Evolutionary conservation across 2,113 vertebrate species (phyloP), one percentile per base, ranked within the genome.

Genomic region (Ophthalmolycus amberensis): DNA sequence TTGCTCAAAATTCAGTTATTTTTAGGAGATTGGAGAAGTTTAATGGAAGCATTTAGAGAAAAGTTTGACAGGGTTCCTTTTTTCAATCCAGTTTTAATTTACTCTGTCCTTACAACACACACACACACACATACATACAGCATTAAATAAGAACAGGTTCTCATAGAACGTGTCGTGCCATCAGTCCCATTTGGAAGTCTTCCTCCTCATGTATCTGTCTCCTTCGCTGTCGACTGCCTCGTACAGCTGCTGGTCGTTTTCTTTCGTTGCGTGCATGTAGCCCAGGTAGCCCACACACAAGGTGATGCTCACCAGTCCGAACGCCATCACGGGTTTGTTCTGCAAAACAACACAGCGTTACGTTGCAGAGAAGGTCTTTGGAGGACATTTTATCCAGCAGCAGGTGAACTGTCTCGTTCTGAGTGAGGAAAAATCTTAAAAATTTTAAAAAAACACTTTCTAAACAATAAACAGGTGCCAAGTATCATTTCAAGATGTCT

Each of bases 251-350:
- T 96, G 96, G 71, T 96, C 94, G 71, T 97, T 97, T 60, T 99
- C 98, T 83, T 95, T 92, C 29, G 93, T 92, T 9, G 96, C 97
- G 16, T 97, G 97, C 89, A 98, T 89, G 88, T 99, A 99, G 37
- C 97, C 98, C 82, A 99, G 96, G 80, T 99, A 99, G 40, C 96
- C 96, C 83, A 99, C 96, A 2, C 98, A 99, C 34, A 98, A 78
- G 0, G 96, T 97, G 88, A 99, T 87, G 54, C 94, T 92, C 62
- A 96, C 1, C 66, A 99, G 91, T 64, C 98, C 98, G 38, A 98
- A 97, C 10, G 84, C 96, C 98, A 99, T 99, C 90, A 99, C 90
- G 0, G 97, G 95, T 90, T 98, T 99, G 86, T 98, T 99, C 98
- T 99, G 96, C 71, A 87, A 91, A 34, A 56, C 54, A 88, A 77